phyloP scores from a whole-genome alignment of 1,140 invertebrate genomes.

The Solen grandis region DNA sequence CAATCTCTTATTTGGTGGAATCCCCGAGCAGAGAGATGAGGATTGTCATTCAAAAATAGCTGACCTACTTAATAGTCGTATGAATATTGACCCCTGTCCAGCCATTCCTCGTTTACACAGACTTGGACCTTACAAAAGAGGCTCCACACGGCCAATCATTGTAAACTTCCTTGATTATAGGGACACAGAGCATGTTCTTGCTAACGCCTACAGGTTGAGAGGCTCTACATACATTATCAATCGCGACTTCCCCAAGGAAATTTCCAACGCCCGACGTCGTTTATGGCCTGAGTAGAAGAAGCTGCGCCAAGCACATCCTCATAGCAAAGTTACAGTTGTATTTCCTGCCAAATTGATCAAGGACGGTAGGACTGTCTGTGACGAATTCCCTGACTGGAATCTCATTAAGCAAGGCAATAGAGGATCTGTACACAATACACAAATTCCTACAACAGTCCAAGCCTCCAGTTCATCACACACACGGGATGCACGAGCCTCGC shows the following conservation, averaged over 20 bases:
- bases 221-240: background rate
- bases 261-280: background rate
- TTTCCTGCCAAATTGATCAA: background rate
- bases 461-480: no score
- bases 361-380: background rate
- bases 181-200: background rate
- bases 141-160: background rate
- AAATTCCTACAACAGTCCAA: no score
- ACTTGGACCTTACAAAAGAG: background rate
- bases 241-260: slow-evolving; percentile 4
- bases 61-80: background rate
- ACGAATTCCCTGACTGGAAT: slow-evolving; percentile 14
- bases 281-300: background rate
- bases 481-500: no score
- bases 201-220: background rate
- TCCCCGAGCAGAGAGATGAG: background rate
- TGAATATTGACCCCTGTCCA: no score
- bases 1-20: background rate
- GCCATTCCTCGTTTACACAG: background rate
- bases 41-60: background rate
- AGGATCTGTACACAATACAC: no score
- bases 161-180: background rate
- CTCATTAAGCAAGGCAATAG: no score
- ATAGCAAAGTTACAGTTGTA: background rate
- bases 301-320: background rate